Conservation (phyloP, 1,140 invertebrate species). For the Mycetomoellerius zeteki region DNA sequence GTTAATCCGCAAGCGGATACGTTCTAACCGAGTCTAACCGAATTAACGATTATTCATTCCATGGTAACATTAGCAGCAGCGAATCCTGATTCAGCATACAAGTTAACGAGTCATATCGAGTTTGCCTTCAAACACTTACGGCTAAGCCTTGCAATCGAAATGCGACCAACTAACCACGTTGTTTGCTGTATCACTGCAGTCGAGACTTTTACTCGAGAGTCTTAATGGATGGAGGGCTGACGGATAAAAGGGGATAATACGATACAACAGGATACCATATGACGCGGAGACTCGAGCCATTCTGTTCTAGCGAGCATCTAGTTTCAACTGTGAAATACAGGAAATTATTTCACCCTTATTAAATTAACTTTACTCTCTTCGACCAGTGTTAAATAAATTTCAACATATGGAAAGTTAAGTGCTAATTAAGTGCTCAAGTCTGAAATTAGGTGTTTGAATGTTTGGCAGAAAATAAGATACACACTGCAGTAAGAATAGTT, state of each 20-base stretch:
- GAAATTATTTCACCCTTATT: not conserved
- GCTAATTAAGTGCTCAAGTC: not conserved
- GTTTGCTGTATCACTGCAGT: not conserved
- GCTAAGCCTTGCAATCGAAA: slow-evolving; percentile 34
- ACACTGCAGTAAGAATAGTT: no score
- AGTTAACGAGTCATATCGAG: slow-evolving; percentile 5
- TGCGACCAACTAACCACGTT: not conserved
- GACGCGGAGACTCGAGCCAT: not conserved
- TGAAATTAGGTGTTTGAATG: not conserved
- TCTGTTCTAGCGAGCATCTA: not conserved
- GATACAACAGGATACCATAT: slow-evolving; percentile 19
- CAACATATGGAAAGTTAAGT: not conserved
- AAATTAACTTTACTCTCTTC: not conserved
- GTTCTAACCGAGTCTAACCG: no score
- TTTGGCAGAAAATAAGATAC: not conserved
- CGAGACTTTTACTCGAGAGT: slow-evolving; percentile 5
- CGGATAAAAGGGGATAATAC: slow-evolving; percentile 21
- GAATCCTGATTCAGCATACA: slow-evolving; percentile 4
- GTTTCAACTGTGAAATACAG: not conserved
- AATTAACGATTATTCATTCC: not conserved
- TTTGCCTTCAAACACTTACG: not conserved
- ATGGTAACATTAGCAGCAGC: not conserved
- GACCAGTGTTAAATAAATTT: not conserved
- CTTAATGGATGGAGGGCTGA: not conserved
- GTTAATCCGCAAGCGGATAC: slow-evolving; percentile 7